Evolutionary conservation across 2,113 vertebrate species (phyloP).

Genomic region (Fukomys damarensis): DNA sequence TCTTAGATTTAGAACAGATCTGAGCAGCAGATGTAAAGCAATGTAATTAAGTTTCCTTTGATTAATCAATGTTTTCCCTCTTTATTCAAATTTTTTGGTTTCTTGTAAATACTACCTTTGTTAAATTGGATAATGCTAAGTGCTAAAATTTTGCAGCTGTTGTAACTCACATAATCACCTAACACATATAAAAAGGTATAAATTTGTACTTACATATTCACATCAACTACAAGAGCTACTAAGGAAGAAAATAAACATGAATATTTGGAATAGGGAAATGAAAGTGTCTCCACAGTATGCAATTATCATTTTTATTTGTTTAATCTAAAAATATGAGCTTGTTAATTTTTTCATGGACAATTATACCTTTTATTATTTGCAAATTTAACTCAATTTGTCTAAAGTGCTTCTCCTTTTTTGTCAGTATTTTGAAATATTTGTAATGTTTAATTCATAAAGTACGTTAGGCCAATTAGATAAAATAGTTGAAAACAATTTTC

Average conservation of each 20-base stretch:
- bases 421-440: neutral
- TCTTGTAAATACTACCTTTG: neutral
- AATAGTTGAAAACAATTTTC: neutral
- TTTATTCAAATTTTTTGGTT: neutral
- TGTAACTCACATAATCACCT: constrained; percentile 19
- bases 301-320: neutral
- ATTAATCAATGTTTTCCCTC: neutral
- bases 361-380: neutral
- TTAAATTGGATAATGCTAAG: neutral
- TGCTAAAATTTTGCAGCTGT: neutral
- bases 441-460: neutral
- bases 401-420: neutral
- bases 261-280: neutral
- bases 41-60: neutral
- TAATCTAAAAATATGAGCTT: neutral
- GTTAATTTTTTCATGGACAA: neutral
- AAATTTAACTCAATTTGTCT: constrained; percentile 14
- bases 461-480: neutral
- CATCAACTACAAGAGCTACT: neutral
- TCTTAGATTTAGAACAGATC: neutral
- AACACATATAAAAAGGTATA: neutral
- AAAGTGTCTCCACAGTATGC: neutral
- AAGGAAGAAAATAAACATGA: neutral
- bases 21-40: neutral
- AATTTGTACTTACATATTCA: neutral